Evolutionary conservation across 2,113 vertebrate genomes (phyloP).

Genomic region (Apodemus speciosus): DNA sequence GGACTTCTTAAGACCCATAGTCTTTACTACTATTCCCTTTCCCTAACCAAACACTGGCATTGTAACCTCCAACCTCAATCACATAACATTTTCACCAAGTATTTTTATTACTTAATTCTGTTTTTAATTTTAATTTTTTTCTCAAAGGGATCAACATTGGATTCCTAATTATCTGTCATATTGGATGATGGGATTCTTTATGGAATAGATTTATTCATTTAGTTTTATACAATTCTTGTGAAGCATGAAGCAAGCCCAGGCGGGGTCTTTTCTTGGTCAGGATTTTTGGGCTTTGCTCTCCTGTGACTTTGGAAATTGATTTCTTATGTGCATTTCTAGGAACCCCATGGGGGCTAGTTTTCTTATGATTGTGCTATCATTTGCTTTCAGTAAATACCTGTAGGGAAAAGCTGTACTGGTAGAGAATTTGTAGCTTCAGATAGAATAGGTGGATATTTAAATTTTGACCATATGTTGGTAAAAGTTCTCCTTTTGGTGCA

Average conservation of each 20-base stretch:
- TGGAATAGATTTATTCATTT: constrained; percentile 57
- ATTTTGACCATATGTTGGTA: constrained; percentile 49
- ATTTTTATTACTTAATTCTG: constrained; percentile 51
- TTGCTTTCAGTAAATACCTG: constrained; percentile 38
- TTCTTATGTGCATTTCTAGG: constrained; percentile 71
- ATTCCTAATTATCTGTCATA: constrained; percentile 51
- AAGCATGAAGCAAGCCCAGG: constrained; percentile 60
- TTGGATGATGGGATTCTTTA: constrained; percentile 44
- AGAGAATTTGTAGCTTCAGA: constrained; percentile 34
- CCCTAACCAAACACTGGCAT: constrained; percentile 1
- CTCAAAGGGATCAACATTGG: background rate
- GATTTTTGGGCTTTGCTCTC: constrained; percentile 63
- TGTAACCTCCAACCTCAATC: constrained; percentile 39
- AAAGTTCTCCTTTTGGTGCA: constrained; percentile 36
- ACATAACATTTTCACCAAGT: constrained; percentile 45
- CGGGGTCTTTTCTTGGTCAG: constrained; percentile 43
- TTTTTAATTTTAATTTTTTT: constrained; percentile 25
- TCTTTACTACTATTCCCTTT: constrained; percentile 16
- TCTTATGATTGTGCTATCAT: constrained; percentile 57
- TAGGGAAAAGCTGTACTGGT: constrained; percentile 47
- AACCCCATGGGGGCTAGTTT: constrained; percentile 68
- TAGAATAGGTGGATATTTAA: constrained; percentile 65
- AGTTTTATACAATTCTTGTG: constrained; percentile 53
- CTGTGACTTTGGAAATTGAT: constrained; percentile 75
- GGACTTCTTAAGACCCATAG: background rate